A percentile compares a stretch with the other conserved stretches of the same genome.
Evolutionary conservation across 2,888 invertebrate species (phyloP).

Genomic region (Nephrocerus scutellatus): DNA sequence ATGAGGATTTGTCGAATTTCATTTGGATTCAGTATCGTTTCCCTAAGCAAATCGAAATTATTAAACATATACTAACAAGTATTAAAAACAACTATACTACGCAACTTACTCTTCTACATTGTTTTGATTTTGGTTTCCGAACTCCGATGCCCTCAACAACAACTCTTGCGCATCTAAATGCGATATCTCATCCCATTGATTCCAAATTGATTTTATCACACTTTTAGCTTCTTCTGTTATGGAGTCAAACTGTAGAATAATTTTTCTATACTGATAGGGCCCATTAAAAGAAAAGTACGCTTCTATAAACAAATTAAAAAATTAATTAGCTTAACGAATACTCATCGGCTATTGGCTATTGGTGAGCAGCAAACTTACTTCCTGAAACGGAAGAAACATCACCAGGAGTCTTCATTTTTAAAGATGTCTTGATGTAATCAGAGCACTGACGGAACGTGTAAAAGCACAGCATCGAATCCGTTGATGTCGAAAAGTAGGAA

Average conservation of each 20-base stretch:
- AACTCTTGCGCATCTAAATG: conserved; percentile 75
- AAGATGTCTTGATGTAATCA: conserved; percentile 57
- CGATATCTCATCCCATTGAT: conserved; percentile 62
- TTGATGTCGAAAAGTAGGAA: conserved; percentile 66
- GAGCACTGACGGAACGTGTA: conserved; percentile 66
- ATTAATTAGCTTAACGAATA: background rate
- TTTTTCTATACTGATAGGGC: conserved; percentile 48
- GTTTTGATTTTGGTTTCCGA: conserved; percentile 36
- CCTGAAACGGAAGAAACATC: conserved; percentile 23
- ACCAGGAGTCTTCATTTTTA: conserved; percentile 56
- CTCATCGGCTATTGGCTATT: background rate
- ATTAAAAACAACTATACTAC: background rate
- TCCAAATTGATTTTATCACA: conserved; percentile 59
- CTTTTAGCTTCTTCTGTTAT: conserved; percentile 61
- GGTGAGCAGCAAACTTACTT: conserved; percentile 24
- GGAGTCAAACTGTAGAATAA: conserved; percentile 66
- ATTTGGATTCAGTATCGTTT: conserved; percentile 47
- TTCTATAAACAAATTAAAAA: conserved; percentile 20
- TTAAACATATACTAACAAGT: background rate
- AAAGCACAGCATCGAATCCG: conserved; percentile 70
- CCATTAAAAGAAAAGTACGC: conserved; percentile 26
- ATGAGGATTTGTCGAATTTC: conserved; percentile 62
- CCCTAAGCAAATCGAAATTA: conserved; percentile 21
- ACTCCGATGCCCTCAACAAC: conserved; percentile 57
- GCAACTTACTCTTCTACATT: conserved; percentile 27